Evolutionary conservation across 2,113 vertebrate genomes (phyloP).

Genomic region (Rhynchopsitta pachyrhyncha): DNA sequence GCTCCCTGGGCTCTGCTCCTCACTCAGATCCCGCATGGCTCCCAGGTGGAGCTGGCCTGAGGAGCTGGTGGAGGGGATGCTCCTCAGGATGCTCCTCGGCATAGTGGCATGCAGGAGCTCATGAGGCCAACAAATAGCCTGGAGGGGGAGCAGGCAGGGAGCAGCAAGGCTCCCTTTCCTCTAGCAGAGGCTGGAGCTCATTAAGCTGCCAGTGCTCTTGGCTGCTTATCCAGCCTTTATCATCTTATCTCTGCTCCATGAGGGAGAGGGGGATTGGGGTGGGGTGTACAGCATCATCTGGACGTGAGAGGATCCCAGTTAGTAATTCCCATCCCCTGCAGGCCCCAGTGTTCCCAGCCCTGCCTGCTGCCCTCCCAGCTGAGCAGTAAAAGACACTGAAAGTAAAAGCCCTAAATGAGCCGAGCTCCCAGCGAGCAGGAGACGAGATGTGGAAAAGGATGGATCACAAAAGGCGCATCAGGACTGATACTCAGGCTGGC

Average conservation of each 20-base stretch:
- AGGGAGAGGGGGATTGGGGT: neutral
- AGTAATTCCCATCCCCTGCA: neutral
- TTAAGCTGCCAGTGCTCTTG: neutral
- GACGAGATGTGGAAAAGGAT: neutral
- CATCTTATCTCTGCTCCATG: neutral
- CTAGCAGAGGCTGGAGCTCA: neutral
- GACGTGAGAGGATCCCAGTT: neutral
- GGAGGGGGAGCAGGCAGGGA: neutral
- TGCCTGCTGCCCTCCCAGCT: neutral
- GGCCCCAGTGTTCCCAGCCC: neutral
- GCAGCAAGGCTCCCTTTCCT: neutral
- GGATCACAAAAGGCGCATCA: neutral
- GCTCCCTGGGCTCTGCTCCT: neutral
- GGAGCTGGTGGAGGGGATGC: neutral
- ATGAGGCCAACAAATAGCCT: neutral
- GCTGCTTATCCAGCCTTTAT: neutral
- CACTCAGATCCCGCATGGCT: neutral
- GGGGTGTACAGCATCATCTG: neutral
- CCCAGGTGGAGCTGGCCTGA: accelerated
- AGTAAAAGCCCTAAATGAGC: neutral
- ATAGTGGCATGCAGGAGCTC: neutral
- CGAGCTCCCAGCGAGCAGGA: neutral
- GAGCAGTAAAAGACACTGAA: neutral
- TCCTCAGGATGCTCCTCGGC: neutral
- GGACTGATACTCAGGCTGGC: no score